A percentile compares a stretch with the other conserved stretches of the same genome.
Evolutionary conservation across 2,888 invertebrate genomes (phyloP).

Genomic region (Tortrix viridana): DNA sequence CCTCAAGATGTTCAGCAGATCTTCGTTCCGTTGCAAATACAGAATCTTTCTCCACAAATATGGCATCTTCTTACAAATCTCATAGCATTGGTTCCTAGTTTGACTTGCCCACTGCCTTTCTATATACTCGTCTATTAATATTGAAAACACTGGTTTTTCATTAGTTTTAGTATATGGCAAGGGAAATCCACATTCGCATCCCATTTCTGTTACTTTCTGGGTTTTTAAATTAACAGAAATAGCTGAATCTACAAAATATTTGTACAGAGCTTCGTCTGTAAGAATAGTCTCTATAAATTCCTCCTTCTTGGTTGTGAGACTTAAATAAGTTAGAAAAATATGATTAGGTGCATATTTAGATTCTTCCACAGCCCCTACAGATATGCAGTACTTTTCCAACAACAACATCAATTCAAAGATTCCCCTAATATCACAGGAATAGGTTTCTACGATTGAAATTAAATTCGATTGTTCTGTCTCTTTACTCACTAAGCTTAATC

Average conservation of each 20-base stretch:
- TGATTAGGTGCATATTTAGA: constrained; percentile 70
- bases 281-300: constrained; percentile 64
- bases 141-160: constrained; percentile 75
- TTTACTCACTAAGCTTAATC: constrained; percentile 73
- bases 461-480: constrained; percentile 71
- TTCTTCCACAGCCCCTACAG: constrained; percentile 68
- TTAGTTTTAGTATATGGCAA: constrained; percentile 76
- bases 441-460: constrained; percentile 68
- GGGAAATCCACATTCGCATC: constrained; percentile 86
- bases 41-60: constrained; percentile 86
- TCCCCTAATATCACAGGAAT: constrained; percentile 77
- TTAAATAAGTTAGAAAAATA: constrained; percentile 74
- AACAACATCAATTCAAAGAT: constrained; percentile 70
- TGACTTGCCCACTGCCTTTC: constrained; percentile 75
- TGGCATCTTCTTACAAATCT: constrained; percentile 85
- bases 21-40: constrained; percentile 74
- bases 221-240: constrained; percentile 80
- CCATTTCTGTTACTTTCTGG: constrained; percentile 65
- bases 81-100: constrained; percentile 73
- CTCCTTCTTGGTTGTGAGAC: constrained; percentile 53
- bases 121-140: constrained; percentile 83
- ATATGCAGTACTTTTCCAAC: constrained; percentile 72
- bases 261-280: constrained; percentile 70
- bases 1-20: constrained; percentile 79
- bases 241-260: constrained; percentile 84